A percentile compares a stretch with the other conserved stretches of the same genome.
Evolutionary conservation across 2,888 invertebrate species (phyloP).

Genomic region (Himalopsyche anomala): DNA sequence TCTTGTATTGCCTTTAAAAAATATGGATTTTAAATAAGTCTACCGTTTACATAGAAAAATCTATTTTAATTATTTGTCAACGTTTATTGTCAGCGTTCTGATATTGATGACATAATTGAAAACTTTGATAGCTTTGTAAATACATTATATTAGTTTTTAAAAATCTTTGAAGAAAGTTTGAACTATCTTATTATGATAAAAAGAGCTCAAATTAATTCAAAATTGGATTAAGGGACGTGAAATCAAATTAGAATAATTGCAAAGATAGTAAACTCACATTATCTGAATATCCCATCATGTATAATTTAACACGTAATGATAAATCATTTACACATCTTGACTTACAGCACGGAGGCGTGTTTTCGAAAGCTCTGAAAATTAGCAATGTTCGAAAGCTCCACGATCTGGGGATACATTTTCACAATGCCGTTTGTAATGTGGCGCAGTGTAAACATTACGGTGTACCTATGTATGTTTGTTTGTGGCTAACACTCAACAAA

Average conservation of each 20-base stretch:
- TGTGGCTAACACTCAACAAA: constrained; percentile 25
- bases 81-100: no score
- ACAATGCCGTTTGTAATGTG: constrained; percentile 38
- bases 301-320: constrained; percentile 19
- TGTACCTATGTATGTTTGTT: constrained; percentile 8
- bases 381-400: constrained; percentile 16
- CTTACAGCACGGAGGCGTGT: constrained; percentile 31
- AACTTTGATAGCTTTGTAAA: no score
- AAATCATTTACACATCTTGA: constrained; percentile 38
- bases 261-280: background rate
- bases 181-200: no score
- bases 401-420: constrained; percentile 16
- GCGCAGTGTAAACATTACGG: constrained; percentile 23
- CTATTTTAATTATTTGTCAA: no score
- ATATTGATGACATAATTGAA: no score
- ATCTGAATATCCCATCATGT: constrained; percentile 36
- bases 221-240: no score
- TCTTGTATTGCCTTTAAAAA: no score
- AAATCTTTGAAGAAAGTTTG: no score
- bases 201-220: no score
- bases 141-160: no score
- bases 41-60: no score
- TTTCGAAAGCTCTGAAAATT: constrained; percentile 25
- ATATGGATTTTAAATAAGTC: no score
- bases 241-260: background rate